Conservation (phyloP, 2,888 invertebrate species). For the Dendrolimus houi region DNA sequence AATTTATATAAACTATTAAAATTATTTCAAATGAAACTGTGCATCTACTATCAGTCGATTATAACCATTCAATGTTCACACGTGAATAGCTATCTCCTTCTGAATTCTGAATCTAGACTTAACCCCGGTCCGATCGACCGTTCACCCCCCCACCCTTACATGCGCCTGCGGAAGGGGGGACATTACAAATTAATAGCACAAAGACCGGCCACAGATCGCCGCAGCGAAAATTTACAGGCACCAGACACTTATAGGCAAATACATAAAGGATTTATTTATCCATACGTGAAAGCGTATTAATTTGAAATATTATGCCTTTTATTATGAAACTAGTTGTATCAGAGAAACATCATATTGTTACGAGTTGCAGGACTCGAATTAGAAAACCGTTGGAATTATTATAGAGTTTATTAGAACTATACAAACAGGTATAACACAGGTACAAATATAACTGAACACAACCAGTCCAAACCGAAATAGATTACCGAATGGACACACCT, state of each 20-base stretch:
- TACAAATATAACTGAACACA: too few relatives aligned
- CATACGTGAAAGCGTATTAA: constrained; percentile 6
- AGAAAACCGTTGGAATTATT: too few relatives aligned
- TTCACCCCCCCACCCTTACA: constrained; percentile 6
- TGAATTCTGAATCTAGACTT: not conserved
- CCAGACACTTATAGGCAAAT: constrained; percentile 57
- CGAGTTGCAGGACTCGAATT: too few relatives aligned
- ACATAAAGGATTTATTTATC: constrained; percentile 36
- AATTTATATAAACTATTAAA: too few relatives aligned
- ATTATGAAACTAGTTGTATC: too few relatives aligned
- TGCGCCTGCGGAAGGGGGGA: constrained; percentile 44
- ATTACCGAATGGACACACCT: too few relatives aligned
- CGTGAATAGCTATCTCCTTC: not conserved
- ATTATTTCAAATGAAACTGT: not conserved
- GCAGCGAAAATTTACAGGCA: constrained; percentile 70
- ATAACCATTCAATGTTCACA: not conserved
- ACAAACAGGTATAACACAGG: too few relatives aligned
- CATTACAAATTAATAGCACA: constrained; percentile 77
- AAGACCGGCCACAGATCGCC: constrained; percentile 73
- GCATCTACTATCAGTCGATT: not conserved
- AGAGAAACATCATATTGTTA: too few relatives aligned
- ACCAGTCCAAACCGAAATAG: too few relatives aligned
- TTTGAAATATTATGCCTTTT: too few relatives aligned
- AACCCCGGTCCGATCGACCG: not conserved
- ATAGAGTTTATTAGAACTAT: too few relatives aligned